phyloP scores from a whole-genome alignment of 2,797 vertebrate species.

The Phaenicophaeus curvirostris region DNA sequence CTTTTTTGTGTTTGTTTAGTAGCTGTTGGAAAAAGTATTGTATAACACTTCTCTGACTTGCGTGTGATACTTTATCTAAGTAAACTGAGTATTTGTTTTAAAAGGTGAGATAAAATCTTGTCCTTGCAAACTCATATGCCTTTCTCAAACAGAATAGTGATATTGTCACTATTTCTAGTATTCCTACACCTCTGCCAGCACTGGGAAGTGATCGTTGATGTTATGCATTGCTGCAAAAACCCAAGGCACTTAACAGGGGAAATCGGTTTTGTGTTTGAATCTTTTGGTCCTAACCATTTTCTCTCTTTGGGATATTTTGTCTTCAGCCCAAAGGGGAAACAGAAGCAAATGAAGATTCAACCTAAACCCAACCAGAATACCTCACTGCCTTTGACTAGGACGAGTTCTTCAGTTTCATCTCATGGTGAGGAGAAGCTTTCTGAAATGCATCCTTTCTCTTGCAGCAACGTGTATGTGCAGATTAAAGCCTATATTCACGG shows the following conservation, averaged over 20 bases:
- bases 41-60: not conserved
- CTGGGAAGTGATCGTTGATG: not conserved
- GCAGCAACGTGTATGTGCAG: no score
- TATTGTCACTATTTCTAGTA: not conserved
- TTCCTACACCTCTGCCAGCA: not conserved
- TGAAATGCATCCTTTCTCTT: not conserved
- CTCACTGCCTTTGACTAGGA: conserved; percentile 83
- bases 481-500: not conserved
- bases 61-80: not conserved
- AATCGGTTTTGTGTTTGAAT: not conserved
- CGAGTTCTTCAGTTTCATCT: conserved; percentile 82
- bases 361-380: conserved; percentile 84
- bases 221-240: not conserved
- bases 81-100: not conserved
- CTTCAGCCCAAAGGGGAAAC: conserved; percentile 89
- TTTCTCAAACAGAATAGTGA: not conserved
- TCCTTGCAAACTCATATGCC: not conserved
- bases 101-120: not conserved
- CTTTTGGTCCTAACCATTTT: not conserved
- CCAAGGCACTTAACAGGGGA: not conserved
- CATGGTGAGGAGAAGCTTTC: conserved; percentile 80
- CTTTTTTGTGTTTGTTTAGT: not conserved
- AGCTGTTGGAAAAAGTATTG: no score
- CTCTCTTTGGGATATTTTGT: conserved; percentile 16
- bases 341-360: conserved; percentile 86